A percentile compares a stretch with the other conserved stretches of the same genome.
Conservation (phyloP, 2,888 invertebrate species). For the Diachrysia chrysitis region DNA sequence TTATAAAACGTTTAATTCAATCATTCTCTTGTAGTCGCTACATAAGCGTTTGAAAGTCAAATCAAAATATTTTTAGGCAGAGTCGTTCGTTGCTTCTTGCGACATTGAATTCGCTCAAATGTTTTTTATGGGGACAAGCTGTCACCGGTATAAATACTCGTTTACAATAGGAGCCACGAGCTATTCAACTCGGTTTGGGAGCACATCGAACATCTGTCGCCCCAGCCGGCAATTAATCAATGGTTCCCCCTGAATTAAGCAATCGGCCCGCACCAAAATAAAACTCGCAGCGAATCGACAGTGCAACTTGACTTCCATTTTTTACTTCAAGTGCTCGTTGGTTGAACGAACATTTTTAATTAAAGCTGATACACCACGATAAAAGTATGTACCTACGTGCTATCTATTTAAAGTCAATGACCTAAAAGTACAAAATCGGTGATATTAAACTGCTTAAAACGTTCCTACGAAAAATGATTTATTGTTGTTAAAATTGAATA, state of each 20-base stretch:
- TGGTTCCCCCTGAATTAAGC: conserved; percentile 76
- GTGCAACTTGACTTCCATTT: conserved; percentile 60
- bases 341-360: conserved; percentile 31
- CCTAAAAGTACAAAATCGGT: conserved; percentile 16
- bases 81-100: conserved; percentile 25
- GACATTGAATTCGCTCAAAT: conserved; percentile 42
- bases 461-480: neutral
- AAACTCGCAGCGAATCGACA: conserved; percentile 57
- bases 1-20: conserved; percentile 1
- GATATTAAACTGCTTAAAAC: neutral
- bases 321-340: conserved; percentile 47
- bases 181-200: conserved; percentile 71
- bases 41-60: conserved; percentile 1
- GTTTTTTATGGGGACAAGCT: conserved; percentile 50
- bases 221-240: conserved; percentile 82
- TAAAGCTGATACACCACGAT: conserved; percentile 42
- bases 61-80: conserved; percentile 3
- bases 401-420: conserved; percentile 38
- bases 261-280: conserved; percentile 69
- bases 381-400: conserved; percentile 23
- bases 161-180: conserved; percentile 81
- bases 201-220: conserved; percentile 83
- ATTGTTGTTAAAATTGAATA: too few species aligned
- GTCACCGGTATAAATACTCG: conserved; percentile 58
- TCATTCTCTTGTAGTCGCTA: neutral